A percentile compares a stretch with the other conserved stretches of the same genome.
These are phyloP conservation scores for Onychorhynchus coronatus DNA, from an alignment of 2,113 vertebrate genomes.

Conservation along the genomic window DNA sequence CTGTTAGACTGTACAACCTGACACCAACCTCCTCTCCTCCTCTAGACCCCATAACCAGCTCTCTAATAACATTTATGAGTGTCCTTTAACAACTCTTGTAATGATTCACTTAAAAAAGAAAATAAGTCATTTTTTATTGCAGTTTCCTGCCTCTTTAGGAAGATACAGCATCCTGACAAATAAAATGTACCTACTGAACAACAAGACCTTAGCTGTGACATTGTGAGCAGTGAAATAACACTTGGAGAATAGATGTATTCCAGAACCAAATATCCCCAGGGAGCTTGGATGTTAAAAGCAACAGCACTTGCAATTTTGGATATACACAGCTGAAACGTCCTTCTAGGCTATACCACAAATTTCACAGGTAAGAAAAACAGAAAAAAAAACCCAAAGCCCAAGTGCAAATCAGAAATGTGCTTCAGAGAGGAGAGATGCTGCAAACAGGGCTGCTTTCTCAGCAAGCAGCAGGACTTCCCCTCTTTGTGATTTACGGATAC, in stretches of 20 bases:
- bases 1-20: neutral
- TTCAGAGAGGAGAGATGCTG: neutral
- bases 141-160: neutral
- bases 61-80: neutral
- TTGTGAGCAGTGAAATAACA: constrained; percentile 33
- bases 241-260: constrained; percentile 31
- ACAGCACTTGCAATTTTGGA: constrained; percentile 37
- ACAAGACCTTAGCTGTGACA: constrained; percentile 28
- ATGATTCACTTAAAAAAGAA: constrained; percentile 13
- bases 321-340: neutral
- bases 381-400: neutral
- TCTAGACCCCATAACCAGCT: neutral
- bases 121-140: neutral
- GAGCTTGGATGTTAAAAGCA: constrained; percentile 34
- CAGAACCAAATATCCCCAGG: constrained; percentile 49
- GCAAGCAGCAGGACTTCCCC: constrained; percentile 55
- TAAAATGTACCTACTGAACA: constrained; percentile 37
- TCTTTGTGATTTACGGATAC: constrained; percentile 57
- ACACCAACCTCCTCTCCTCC: neutral
- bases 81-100: constrained; percentile 16
- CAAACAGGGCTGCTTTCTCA: constrained; percentile 38
- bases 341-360: neutral
- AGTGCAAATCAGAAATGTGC: neutral
- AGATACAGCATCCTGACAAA: constrained; percentile 11
- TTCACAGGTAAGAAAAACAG: neutral